Evolutionary conservation across 2,888 invertebrate genomes (phyloP).

Genomic region (Noctua pronuba): DNA sequence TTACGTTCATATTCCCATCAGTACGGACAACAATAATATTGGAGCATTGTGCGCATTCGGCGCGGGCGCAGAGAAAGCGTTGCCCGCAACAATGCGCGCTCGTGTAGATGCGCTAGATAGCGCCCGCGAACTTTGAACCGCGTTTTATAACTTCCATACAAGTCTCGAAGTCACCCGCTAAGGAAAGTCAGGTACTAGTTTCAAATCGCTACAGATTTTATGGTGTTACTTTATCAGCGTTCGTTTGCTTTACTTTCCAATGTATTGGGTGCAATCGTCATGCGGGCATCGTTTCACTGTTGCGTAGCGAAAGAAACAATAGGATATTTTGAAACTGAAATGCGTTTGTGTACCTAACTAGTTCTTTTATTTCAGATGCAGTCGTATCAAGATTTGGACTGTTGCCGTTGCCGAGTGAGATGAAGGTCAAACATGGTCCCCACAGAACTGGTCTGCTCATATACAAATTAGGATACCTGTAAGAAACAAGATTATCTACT

Average conservation of each 20-base stretch:
- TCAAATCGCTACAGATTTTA: conserved; percentile 61
- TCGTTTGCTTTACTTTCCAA: conserved; percentile 63
- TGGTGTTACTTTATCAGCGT: conserved; percentile 60
- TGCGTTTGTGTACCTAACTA: conserved; percentile 50
- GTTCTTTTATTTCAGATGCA: conserved; percentile 49
- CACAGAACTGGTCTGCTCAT: conserved; percentile 40
- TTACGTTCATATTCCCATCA: conserved; percentile 68
- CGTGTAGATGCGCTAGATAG: conserved; percentile 75
- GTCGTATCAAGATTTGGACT: conserved; percentile 43
- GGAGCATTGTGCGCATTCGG: conserved; percentile 68
- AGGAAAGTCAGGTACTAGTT: conserved; percentile 62
- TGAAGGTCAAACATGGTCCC: conserved; percentile 46
- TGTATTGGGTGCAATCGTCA: conserved; percentile 54
- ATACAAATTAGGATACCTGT: conserved; percentile 45
- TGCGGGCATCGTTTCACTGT: conserved; percentile 61
- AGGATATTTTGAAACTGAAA: conserved; percentile 63
- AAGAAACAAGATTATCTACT: conserved; percentile 40
- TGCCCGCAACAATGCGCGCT: conserved; percentile 70
- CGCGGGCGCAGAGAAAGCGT: conserved; percentile 72
- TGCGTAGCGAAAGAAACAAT: conserved; percentile 62
- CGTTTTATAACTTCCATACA: conserved; percentile 66
- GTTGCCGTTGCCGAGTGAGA: conserved; percentile 22
- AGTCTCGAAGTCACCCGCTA: conserved; percentile 54
- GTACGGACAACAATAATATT: conserved; percentile 68
- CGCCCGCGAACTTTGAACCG: conserved; percentile 73